phyloP scores from a whole-genome alignment of 2,888 invertebrate genomes.

The Lepetodrilus schrolli region DNA sequence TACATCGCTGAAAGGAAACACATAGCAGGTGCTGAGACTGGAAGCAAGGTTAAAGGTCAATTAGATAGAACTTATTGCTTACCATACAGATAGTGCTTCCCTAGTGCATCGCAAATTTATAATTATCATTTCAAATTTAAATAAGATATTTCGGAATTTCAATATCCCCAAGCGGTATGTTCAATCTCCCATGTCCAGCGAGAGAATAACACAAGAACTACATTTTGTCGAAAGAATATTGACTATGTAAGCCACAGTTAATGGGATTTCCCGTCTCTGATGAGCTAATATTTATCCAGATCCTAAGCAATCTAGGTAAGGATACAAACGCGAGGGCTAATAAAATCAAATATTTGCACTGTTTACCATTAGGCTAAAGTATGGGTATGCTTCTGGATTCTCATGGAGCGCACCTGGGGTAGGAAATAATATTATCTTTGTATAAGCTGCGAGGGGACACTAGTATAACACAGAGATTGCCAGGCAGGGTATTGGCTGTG shows the following conservation, averaged over 20 bases:
- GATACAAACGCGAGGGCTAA: constrained; percentile 15
- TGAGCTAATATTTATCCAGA: constrained; percentile 25
- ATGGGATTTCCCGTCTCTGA: constrained; percentile 22
- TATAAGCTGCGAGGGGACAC: too few relatives aligned
- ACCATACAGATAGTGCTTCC: constrained; percentile 12
- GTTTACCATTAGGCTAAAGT: constrained; percentile 3
- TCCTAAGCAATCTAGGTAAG: constrained; percentile 20
- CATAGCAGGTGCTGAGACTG: constrained; percentile 24
- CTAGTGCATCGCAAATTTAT: neutral
- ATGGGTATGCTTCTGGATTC: neutral
- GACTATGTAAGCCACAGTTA: constrained; percentile 20
- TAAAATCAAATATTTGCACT: constrained; percentile 5
- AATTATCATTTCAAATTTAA: constrained; percentile 19
- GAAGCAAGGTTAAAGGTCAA: constrained; percentile 5
- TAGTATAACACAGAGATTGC: too few relatives aligned
- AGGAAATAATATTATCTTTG: too few relatives aligned
- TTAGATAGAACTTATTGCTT: constrained; percentile 17
- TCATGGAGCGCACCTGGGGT: neutral
- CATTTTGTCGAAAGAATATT: neutral
- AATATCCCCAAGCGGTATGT: neutral
- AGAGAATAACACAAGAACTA: neutral
- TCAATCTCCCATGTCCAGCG: constrained; percentile 5
- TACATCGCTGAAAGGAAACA: neutral
- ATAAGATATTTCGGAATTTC: neutral
- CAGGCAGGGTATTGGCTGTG: too few relatives aligned